Evolutionary conservation across 2,113 vertebrate species (phyloP).

Genomic region (Cervus canadensis): DNA sequence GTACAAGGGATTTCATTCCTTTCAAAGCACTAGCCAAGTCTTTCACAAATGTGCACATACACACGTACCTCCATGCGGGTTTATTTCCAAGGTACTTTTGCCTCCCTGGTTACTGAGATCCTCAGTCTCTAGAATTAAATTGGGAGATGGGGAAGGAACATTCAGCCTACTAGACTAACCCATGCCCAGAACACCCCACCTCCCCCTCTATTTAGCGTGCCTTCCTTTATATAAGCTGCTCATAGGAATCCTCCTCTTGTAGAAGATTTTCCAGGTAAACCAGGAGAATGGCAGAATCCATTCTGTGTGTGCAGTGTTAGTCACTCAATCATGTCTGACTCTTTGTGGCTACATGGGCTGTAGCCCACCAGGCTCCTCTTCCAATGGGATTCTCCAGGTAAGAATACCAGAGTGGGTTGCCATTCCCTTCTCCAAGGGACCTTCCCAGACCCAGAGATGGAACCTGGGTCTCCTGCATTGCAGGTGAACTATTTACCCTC

Average conservation of each 20-base stretch:
- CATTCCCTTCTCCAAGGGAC: background rate
- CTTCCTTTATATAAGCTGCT: background rate
- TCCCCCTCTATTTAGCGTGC: background rate
- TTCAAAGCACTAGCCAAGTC: background rate
- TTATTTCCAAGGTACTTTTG: background rate
- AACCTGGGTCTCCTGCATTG: background rate
- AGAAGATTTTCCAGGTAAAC: background rate
- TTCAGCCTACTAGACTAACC: background rate
- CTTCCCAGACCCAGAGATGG: background rate
- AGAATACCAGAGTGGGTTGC: background rate
- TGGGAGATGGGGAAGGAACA: background rate
- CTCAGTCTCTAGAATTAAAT: background rate
- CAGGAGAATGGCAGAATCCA: background rate
- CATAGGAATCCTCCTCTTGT: background rate
- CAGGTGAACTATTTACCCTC: background rate
- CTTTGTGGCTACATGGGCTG: background rate
- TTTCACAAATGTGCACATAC: background rate
- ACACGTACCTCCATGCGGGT: no score
- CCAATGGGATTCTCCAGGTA: background rate
- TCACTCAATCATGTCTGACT: background rate
- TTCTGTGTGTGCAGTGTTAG: background rate
- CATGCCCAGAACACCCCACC: background rate
- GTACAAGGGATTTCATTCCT: background rate
- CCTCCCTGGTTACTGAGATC: background rate
- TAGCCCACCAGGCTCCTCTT: background rate